phyloP scores from a whole-genome alignment of 2,113 vertebrate species.

The Megaptera novaeangliae region DNA sequence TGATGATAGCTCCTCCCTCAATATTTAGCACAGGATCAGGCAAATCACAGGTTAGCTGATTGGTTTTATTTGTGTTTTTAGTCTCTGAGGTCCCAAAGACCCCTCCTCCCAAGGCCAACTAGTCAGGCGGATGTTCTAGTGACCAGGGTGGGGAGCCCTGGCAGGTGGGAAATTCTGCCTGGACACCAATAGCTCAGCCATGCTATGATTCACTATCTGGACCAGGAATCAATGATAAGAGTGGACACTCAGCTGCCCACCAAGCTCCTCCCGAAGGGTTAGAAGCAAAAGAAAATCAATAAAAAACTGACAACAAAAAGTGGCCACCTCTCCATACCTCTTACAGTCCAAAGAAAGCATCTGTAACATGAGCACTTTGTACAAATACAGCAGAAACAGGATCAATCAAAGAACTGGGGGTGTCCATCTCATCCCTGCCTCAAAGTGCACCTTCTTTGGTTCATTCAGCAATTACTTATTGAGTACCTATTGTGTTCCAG shows the following conservation, averaged over 20 bases:
- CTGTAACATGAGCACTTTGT: not conserved
- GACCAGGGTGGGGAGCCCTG: too few relatives aligned
- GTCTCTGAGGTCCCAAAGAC: not conserved
- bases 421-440: too few relatives aligned
- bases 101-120: too few relatives aligned
- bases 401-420: accelerated
- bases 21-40: not conserved
- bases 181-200: not conserved
- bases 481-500: not conserved
- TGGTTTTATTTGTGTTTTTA: not conserved
- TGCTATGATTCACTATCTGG: accelerated
- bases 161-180: not conserved
- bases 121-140: not conserved
- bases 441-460: not conserved
- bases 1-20: not conserved
- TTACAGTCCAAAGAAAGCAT: not conserved
- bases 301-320: not conserved
- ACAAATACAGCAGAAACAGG: accelerated
- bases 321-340: not conserved
- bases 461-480: not conserved
- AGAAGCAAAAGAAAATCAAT: not conserved
- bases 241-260: accelerated
- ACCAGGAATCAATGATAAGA: not conserved
- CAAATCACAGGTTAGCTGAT: not conserved
- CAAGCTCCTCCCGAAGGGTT: not conserved